Evolutionary conservation across 2,113 vertebrate species (phyloP).

Genomic region (Willisornis vidua): DNA sequence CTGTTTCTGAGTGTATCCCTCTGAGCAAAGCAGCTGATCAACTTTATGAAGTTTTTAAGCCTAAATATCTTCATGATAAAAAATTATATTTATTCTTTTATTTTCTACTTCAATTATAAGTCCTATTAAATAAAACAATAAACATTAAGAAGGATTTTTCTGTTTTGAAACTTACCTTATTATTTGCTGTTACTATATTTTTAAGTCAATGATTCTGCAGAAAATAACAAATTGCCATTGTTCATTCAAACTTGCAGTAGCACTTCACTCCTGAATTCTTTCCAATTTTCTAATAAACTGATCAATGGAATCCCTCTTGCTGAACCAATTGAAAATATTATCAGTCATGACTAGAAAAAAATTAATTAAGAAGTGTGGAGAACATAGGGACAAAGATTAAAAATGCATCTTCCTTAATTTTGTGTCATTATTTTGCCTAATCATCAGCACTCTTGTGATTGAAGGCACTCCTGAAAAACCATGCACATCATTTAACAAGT

Average conservation of each 20-base stretch:
- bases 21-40: neutral
- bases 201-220: neutral
- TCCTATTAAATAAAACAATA: neutral
- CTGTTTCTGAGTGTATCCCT: neutral
- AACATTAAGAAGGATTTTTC: neutral
- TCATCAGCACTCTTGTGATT: constrained; percentile 32
- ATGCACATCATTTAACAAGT: constrained; percentile 32
- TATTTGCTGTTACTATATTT: neutral
- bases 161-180: neutral
- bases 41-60: constrained; percentile 3
- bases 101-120: neutral
- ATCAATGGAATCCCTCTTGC: constrained; percentile 58
- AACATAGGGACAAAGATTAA: constrained; percentile 40
- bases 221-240: constrained; percentile 25
- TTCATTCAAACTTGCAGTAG: constrained; percentile 24
- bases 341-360: constrained; percentile 60
- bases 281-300: constrained; percentile 67
- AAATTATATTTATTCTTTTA: neutral
- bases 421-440: constrained; percentile 48
- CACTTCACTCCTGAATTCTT: constrained; percentile 31
- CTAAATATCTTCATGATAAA: constrained; percentile 5
- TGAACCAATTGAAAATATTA: constrained; percentile 71
- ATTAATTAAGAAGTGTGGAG: constrained; percentile 49
- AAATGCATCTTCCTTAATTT: constrained; percentile 50
- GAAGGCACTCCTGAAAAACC: constrained; percentile 47